Percentiles rank a stretch among this genome's conserved stretches.
phyloP scores from a whole-genome alignment of 92 coral and sea anemone genomes.

The Epizoanthus illoricatus region DNA sequence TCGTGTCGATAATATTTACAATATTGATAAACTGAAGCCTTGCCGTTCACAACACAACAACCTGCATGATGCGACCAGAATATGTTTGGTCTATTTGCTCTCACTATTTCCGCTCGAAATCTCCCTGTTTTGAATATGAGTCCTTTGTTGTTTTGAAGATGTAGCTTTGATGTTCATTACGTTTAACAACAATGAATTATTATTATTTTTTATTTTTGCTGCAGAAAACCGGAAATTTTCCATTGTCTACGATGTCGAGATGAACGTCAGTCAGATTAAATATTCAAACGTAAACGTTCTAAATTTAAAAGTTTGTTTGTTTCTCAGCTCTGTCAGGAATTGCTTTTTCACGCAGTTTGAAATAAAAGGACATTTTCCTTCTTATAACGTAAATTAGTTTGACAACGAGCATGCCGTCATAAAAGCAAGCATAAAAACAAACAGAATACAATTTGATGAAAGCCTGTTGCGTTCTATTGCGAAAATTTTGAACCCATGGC shows the following conservation, averaged over 20 bases:
- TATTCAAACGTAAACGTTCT: not conserved
- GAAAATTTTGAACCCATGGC: too few relatives aligned
- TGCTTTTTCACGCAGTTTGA: not conserved
- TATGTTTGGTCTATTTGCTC: not conserved
- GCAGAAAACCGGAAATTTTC: not conserved
- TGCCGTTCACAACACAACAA: too few relatives aligned
- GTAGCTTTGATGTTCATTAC: not conserved
- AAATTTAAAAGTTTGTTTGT: not conserved
- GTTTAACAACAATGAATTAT: slow-evolving; percentile 1
- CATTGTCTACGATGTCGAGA: not conserved
- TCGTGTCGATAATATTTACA: too few relatives aligned
- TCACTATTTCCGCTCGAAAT: slow-evolving; percentile 9
- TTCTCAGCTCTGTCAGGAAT: not conserved
- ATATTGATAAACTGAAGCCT: too few relatives aligned
- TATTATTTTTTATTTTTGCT: not conserved
- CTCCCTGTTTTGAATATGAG: slow-evolving; percentile 23
- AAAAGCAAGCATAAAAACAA: too few relatives aligned
- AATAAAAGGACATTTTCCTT: not conserved
- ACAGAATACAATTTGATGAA: too few relatives aligned
- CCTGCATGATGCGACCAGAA: not conserved
- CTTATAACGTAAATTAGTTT: too few relatives aligned
- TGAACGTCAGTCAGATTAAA: not conserved
- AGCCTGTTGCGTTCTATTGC: too few relatives aligned
- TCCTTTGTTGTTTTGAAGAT: not conserved
- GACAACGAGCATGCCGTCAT: too few relatives aligned